Conservation (phyloP, 2,113 vertebrate species). For the Protobothrops mucrosquamatus region DNA sequence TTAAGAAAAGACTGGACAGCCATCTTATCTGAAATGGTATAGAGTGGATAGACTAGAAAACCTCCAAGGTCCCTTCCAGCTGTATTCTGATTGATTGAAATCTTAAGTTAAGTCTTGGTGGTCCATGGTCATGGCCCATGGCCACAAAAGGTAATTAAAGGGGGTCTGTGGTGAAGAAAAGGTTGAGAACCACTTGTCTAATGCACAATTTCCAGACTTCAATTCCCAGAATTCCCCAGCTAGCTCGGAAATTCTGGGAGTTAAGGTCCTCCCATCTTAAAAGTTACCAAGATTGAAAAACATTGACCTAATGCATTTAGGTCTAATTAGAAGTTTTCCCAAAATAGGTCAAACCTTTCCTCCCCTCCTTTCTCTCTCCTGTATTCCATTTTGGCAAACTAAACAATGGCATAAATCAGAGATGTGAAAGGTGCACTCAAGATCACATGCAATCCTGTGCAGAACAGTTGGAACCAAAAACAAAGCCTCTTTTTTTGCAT, state of each 20-base stretch:
- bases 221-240: background rate
- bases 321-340: background rate
- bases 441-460: background rate
- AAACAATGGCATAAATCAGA: background rate
- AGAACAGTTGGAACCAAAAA: background rate
- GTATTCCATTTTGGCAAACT: background rate
- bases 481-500: background rate
- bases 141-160: no score
- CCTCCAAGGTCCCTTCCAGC: no score
- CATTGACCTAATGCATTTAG: background rate
- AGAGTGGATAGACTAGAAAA: background rate
- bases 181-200: background rate
- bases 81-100: no score
- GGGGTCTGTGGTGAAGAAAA: no score
- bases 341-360: background rate
- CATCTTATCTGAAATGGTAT: background rate
- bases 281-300: background rate
- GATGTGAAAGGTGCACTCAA: background rate
- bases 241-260: background rate
- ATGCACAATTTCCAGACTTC: background rate
- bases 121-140: no score
- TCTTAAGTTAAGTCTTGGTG: no score
- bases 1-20: background rate
- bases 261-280: background rate
- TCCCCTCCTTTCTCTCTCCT: background rate